Evolutionary conservation across 2,113 vertebrate species (phyloP), one percentile per base, ranked within the genome.

Genomic region (Pangasianodon gigas): DNA sequence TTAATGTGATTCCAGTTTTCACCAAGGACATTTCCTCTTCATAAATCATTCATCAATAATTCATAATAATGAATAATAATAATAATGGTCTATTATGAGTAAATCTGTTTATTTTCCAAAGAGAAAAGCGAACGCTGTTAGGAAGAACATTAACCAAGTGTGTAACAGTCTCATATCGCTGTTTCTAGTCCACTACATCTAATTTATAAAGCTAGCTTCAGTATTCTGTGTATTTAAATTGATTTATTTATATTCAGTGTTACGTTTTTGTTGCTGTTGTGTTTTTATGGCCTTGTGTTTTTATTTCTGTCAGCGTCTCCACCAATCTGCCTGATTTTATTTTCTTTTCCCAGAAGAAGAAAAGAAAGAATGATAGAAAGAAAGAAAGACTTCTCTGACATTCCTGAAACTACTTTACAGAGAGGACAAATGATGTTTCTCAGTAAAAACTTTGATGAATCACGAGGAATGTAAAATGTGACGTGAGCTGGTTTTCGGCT

Each of bases 171-270:
- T 91, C 91, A 93, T 94, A 93, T 94, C 94, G 92, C 93, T 93
- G 91, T 93, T 90, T 92, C 87, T 93, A 92, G 90, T 93, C 88
- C 91, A 92, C 91, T 92, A 91, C 93, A 92, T 93, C 89, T 95
- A 92, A 95, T 95, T 95, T 95, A 95, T 94, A 91, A 90, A 91
- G 88, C 87, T 94, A 95, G 93, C 74, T 93, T 93, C 92, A 95
- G 91, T 95, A 94, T 95, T 94, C 89, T 90, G 87, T 94, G 88
- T 94, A 94, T 94, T 94, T 94, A 93, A 94, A 91, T 91, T 93
- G 90, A 92, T 89, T 92, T 96, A 96, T 96, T 95, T 95, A 95
- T 95, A 95, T 95, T 44, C 93, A 94, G 93, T 95, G 95, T 95
- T 95, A 93, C 86, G 52, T 89, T 94, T 90, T 86, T 91, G 16